Evolutionary conservation across 2,113 vertebrate genomes (phyloP).

Genomic region (Nipponia nippon): DNA sequence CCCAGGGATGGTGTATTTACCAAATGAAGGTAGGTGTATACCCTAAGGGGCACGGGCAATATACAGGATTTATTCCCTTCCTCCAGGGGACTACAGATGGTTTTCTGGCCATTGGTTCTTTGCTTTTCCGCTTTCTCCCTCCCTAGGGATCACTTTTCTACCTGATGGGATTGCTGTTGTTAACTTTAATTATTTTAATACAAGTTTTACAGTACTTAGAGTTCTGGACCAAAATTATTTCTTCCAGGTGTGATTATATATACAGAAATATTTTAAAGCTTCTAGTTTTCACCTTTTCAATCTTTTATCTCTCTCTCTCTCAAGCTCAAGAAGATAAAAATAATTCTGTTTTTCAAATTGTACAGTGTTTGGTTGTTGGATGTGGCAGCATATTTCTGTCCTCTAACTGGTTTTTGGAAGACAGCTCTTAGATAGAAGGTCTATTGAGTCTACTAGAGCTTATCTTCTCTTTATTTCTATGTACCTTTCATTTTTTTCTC

Average conservation of each 20-base stretch:
- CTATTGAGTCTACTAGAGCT: background rate
- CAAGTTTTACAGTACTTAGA: background rate
- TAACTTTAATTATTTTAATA: background rate
- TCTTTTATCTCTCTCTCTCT: background rate
- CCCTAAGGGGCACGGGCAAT: rapidly evolving
- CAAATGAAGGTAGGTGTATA: background rate
- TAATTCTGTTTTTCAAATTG: background rate
- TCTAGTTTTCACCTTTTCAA: background rate
- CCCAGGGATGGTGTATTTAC: rapidly evolving
- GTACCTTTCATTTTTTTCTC: background rate
- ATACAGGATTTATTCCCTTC: background rate
- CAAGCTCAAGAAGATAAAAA: background rate
- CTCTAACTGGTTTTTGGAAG: background rate
- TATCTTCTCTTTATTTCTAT: background rate
- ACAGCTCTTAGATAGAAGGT: background rate
- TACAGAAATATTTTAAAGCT: background rate
- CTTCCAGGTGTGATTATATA: background rate
- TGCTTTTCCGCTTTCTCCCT: background rate
- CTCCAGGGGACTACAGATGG: background rate
- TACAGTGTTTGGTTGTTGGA: background rate
- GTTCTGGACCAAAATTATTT: background rate
- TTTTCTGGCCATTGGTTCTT: background rate
- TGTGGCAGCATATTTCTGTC: background rate
- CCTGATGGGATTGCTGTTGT: background rate
- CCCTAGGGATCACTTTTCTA: background rate